Percentiles rank a stretch among this genome's conserved stretches.
Conservation (phyloP, 2,797 vertebrate species). For the Pseudotriccus pelzelni region DNA sequence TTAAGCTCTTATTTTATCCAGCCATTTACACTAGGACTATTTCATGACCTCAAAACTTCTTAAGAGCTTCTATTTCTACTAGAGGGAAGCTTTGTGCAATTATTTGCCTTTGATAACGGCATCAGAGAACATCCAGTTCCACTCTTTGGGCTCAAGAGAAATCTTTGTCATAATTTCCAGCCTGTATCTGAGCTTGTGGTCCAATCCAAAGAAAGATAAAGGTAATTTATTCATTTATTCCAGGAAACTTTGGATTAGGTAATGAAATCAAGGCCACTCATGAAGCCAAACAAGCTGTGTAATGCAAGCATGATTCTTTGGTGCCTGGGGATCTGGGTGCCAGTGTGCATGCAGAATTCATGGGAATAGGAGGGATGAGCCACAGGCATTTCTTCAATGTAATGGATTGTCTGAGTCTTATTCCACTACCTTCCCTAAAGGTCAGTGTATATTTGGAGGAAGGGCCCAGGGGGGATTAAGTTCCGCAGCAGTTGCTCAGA, state of each 20-base stretch:
- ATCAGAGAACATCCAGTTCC: neutral
- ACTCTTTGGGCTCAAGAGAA: neutral
- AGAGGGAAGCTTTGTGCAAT: rapidly evolving
- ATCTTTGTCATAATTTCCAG: neutral
- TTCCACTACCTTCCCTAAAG: neutral
- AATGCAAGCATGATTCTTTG: neutral
- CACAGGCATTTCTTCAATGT: neutral
- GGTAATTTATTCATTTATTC: neutral
- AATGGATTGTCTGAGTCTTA: neutral
- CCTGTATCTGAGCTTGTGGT: neutral
- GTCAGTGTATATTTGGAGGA: neutral
- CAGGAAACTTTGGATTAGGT: neutral
- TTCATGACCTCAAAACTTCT: neutral
- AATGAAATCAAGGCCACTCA: neutral
- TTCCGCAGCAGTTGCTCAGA: neutral
- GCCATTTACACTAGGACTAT: neutral
- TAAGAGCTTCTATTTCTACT: neutral
- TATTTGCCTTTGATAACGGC: neutral
- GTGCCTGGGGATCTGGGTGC: too few species aligned
- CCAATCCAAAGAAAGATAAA: neutral
- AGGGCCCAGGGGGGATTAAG: neutral
- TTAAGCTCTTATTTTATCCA: neutral
- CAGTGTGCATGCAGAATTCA: neutral
- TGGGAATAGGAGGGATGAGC: neutral
- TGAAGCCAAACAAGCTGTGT: neutral